Evolutionary conservation across 23 tunicate genomes (phyloP), one percentile per base, ranked within the genome.

Genomic region (Clavelina lepadiformis): DNA sequence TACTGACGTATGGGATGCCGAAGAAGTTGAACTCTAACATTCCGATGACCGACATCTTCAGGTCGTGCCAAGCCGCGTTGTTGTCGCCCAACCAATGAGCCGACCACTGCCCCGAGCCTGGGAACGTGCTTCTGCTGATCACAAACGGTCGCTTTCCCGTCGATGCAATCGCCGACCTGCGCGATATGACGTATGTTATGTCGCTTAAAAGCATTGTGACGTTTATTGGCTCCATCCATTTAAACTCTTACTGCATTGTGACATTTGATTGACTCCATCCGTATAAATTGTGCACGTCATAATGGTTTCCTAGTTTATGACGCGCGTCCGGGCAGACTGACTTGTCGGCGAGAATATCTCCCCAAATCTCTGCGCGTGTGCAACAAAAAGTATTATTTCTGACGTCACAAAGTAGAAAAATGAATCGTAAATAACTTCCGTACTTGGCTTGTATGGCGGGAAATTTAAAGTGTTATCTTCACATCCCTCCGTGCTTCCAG

Each of bases 21-120:
- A 94, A 94, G 65, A 94, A 55, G 59, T 86, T 86, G 78, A 86
- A 86, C 33, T 94, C 95, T 31, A 94, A 72, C 99, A 94, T 94
- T 69, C 95, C 91, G 22, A 86, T 80, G 21, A 94, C 66, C 1
- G 96, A 86, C 72, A 68, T 79, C 64, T 76, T 86, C 50, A 94
- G 38, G 38, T 94, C 82, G n/a, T 38, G 51, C 95, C 95, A 86
- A 32, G 63, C 82, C 3, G 96, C 36, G 52, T 75, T 67, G 79
- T 94, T 94, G 58, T 94, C 99, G 33, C 99, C 99, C 58, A 80
- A 35, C 99, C 99, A 94, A 54, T 94, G 99, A 79, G 93, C 98
- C 8, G 98, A 63, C 77, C 73, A 83, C 24, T 79, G 78, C 19
- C 98, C 98, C n/a, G 94, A 78, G 11, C 98, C 98, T 20, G 93